Conservation (phyloP, 1,140 invertebrate genomes). For the Leptestheria dahalacensis region DNA sequence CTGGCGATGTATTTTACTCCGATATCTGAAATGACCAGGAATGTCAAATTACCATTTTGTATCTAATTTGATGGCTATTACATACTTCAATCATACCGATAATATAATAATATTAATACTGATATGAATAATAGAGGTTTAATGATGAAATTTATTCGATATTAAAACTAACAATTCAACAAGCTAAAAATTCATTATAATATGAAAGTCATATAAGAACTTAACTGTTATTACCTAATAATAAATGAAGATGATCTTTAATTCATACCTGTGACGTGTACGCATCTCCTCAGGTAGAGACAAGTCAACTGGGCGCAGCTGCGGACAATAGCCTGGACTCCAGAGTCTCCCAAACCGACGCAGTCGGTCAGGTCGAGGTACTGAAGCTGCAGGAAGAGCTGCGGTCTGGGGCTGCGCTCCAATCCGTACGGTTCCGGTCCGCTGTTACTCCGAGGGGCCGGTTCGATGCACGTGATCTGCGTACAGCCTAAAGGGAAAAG, state of each 20-base stretch:
- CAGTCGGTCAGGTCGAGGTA: constrained; percentile 77
- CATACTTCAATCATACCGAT: too few species aligned
- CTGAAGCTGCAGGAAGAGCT: constrained; percentile 38
- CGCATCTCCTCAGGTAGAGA: constrained; percentile 74
- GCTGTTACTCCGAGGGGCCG: constrained; percentile 33
- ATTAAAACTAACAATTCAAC: too few species aligned
- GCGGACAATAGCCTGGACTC: constrained; percentile 59
- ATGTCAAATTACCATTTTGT: neutral
- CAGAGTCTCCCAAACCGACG: constrained; percentile 58
- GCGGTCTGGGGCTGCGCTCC: constrained; percentile 10
- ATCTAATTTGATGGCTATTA: too few species aligned
- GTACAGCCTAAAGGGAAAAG: constrained; percentile 40
- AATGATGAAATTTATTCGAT: too few species aligned
- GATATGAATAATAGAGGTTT: too few species aligned
- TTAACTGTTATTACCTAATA: too few species aligned
- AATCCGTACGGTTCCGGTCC: constrained; percentile 9
- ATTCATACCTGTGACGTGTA: constrained; percentile 55
- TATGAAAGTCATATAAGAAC: too few species aligned
- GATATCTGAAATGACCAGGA: constrained; percentile 39
- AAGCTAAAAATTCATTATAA: too few species aligned
- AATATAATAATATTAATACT: too few species aligned
- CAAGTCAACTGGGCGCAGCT: constrained; percentile 73
- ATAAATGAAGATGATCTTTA: neutral
- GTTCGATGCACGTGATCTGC: constrained; percentile 48
- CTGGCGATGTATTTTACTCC: constrained; percentile 66